These are phyloP conservation scores for Leucoma salicis DNA, from an alignment of 2,888 invertebrate genomes.

Conservation along the genomic window DNA sequence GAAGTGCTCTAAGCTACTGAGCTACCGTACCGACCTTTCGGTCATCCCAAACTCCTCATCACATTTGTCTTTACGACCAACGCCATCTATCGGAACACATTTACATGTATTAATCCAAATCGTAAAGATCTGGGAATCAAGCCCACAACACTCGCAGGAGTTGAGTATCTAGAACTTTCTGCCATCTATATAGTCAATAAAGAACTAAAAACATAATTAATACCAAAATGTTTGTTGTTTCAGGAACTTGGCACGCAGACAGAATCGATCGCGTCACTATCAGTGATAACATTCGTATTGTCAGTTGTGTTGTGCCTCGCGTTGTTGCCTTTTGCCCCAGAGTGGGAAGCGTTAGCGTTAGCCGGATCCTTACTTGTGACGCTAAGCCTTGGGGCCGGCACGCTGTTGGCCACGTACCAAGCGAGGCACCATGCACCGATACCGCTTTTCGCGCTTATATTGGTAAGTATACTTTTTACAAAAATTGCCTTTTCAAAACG, in stretches of 20 bases:
- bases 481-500: no score
- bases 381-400: conserved; percentile 80
- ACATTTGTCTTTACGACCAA: no score
- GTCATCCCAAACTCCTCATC: no score
- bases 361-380: conserved; percentile 84
- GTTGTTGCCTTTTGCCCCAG: conserved; percentile 81
- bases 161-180: no score
- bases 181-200: no score
- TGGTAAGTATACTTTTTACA: conserved; percentile 76
- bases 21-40: no score
- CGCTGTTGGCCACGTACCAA: conserved; percentile 83
- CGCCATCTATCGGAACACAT: no score
- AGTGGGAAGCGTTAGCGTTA: conserved; percentile 83
- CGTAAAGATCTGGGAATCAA: no score
- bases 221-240: conserved; percentile 39
- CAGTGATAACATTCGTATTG: conserved; percentile 77
- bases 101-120: no score
- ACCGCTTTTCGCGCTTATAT: conserved; percentile 89
- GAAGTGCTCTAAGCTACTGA: no score
- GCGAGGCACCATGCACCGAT: conserved; percentile 84
- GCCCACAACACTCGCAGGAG: no score
- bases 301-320: conserved; percentile 77
- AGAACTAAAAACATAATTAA: no score
- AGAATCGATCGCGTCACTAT: conserved; percentile 70
- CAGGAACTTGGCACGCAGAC: conserved; percentile 79